phyloP scores from a whole-genome alignment of 2,797 vertebrate species.

The Monodelphis domestica region DNA sequence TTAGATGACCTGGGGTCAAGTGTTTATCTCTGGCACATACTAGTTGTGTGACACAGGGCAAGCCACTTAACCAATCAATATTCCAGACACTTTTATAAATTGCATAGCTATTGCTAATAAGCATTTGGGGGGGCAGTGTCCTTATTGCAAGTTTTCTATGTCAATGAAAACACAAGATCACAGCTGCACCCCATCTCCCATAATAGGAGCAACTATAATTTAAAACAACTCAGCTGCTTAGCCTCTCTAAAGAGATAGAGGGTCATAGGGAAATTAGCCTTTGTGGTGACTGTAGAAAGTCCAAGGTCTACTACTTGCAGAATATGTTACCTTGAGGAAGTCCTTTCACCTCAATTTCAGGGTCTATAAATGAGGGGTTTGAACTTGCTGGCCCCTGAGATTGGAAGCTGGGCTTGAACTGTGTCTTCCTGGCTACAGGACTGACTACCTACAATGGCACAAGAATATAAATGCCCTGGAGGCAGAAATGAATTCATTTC shows the following conservation, averaged over 20 bases:
- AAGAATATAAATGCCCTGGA: neutral
- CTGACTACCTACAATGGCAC: neutral
- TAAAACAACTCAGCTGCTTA: neutral
- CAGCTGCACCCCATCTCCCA: neutral
- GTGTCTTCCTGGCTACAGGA: neutral
- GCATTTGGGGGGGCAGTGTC: neutral
- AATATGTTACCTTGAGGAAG: neutral
- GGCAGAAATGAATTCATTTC: neutral
- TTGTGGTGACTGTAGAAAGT: neutral
- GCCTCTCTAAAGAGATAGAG: neutral
- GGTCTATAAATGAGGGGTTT: neutral
- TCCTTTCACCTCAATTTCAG: neutral
- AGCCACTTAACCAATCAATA: neutral
- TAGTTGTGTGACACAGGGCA: neutral
- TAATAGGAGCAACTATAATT: neutral
- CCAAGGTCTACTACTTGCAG: neutral
- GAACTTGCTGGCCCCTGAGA: neutral
- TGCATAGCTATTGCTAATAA: neutral
- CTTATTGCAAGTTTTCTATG: neutral
- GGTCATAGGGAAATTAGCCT: neutral
- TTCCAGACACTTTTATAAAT: neutral
- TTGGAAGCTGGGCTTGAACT: neutral
- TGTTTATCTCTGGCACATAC: neutral
- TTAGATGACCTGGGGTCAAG: neutral
- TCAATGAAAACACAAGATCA: neutral